Evolutionary conservation across 2,113 vertebrate species (phyloP).

Genomic region (Urocynchramus pylzowi): DNA sequence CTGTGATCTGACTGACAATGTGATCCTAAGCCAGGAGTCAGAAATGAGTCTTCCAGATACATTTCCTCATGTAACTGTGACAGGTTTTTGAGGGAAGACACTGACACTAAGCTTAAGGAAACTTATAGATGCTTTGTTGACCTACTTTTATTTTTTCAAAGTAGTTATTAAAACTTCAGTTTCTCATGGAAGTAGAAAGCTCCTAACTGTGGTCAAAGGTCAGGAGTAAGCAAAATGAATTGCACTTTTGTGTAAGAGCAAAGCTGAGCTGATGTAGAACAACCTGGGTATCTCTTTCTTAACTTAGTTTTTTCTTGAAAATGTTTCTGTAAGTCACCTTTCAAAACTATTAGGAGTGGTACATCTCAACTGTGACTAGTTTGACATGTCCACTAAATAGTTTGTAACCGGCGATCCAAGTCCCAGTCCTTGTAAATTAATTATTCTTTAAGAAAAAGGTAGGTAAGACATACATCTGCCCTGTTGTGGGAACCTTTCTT

Average conservation of each 20-base stretch:
- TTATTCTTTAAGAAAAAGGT: background rate
- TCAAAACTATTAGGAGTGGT: background rate
- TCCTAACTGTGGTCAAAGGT: background rate
- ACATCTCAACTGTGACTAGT: background rate
- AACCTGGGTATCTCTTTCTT: background rate
- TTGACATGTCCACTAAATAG: background rate
- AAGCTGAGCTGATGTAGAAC: background rate
- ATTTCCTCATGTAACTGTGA: background rate
- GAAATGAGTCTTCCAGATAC: background rate
- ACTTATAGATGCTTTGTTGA: background rate
- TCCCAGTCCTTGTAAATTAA: background rate
- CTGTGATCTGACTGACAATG: background rate
- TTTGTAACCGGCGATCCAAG: background rate
- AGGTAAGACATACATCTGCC: background rate
- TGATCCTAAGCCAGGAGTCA: background rate
- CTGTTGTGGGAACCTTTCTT: background rate
- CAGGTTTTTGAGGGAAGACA: background rate
- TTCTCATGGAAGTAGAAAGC: background rate
- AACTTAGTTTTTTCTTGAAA: background rate
- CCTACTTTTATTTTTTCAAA: background rate
- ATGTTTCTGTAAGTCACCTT: background rate
- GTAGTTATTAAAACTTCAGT: background rate
- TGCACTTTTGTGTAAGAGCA: background rate
- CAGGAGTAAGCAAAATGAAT: background rate
- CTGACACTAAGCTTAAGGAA: background rate